Evolutionary conservation across 2,888 invertebrate genomes (phyloP), one percentile per base, ranked within the genome.

Genomic region (Harpalus rufipes): DNA sequence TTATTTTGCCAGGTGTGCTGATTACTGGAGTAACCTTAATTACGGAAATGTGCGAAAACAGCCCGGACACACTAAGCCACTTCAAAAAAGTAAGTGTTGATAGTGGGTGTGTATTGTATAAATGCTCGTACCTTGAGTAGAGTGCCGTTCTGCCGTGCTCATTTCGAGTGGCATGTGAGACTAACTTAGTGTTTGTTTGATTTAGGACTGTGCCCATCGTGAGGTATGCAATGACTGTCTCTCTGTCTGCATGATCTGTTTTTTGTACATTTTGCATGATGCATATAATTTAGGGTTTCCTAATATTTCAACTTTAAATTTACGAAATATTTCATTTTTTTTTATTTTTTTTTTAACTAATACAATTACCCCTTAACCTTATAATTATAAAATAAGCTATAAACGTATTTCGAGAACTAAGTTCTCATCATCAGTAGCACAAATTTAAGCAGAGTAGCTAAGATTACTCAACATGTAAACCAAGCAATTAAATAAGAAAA

Each of bases 1-100:
- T 86, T 88, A 86, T 86, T 85, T 87, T 90, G 89, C 72, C 91
- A 96, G 97, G 98, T 89, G 98, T 99, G 83, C 94, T 99, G 87
- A 97, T 99, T 89, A 99, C 99, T 78, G 99, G 99, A 41, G 98
- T 99, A 68, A 98, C 98, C 84, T 94, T 99, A 84, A 99, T 99
- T 88, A 99, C 98, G 25, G 99, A 99, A 93, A 99, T 99, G 99
- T 99, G 99, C 91, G 98, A 99, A 91, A 96, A 97, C 91, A 99
- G 98, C 91, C 96, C 97, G 8, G 99, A 99, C 90, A 99, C 99
- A 1, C 93, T 99, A 87, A 96, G 96, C 91, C 99, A 99, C 92
- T 99, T 99, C 91, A 98, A 99, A 92, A 99, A 99, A 96, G 99
- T 99, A 92, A 92, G 92, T 89, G 85, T 86, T 90, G 89, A 89